A percentile compares a stretch with the other conserved stretches of the same genome.
These are phyloP conservation scores for Sinocyclocheilus anophthalmus DNA, from an alignment of 2,113 vertebrate genomes.

Conservation along the genomic window DNA sequence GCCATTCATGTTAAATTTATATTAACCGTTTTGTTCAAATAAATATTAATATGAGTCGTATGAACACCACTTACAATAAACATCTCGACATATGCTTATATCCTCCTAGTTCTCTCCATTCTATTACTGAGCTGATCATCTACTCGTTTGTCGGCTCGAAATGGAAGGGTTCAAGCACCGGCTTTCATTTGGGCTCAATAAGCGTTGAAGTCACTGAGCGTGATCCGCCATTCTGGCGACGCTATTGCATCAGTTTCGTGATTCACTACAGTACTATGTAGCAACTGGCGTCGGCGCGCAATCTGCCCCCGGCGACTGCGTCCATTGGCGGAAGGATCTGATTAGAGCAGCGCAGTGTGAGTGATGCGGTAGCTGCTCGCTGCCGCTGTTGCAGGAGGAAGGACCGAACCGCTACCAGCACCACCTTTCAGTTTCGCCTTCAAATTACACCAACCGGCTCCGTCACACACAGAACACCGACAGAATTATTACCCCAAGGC, in stretches of 20 bases:
- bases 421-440: constrained; percentile 78
- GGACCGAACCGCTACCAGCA: constrained; percentile 74
- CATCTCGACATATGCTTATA: background rate
- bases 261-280: constrained; percentile 19
- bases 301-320: constrained; percentile 45
- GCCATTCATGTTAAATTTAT: background rate
- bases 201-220: background rate
- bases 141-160: constrained; percentile 1
- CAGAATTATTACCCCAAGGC: constrained; percentile 52
- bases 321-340: constrained; percentile 65
- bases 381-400: constrained; percentile 79
- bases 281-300: constrained; percentile 22
- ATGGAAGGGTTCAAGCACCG: constrained; percentile 6
- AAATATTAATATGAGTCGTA: background rate
- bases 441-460: constrained; percentile 61
- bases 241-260: constrained; percentile 63
- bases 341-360: constrained; percentile 55
- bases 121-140: background rate
- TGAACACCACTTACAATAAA: constrained; percentile 16
- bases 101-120: background rate
- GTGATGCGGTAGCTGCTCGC: constrained; percentile 78
- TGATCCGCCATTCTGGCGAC: constrained; percentile 42
- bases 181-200: constrained; percentile 2
- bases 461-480: constrained; percentile 48
- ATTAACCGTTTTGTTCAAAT: background rate